phyloP scores from a whole-genome alignment of 64 coral and sea anemone species.

The Anthopleura sola region DNA sequence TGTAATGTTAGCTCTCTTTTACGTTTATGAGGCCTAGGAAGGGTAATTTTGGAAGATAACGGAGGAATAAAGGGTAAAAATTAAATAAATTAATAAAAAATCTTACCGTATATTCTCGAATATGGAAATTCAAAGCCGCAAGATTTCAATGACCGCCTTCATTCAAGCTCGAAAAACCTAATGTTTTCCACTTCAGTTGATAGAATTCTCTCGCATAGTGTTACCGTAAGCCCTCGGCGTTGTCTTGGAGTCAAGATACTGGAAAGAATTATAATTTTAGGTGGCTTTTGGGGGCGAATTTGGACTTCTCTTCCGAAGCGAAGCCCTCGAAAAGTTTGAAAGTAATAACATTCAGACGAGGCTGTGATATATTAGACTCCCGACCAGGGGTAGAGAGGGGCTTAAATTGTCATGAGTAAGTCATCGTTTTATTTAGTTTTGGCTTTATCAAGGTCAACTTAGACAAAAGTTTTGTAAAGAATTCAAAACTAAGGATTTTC shows the following conservation, averaged over 20 bases:
- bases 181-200: not conserved
- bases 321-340: conserved; percentile 21
- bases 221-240: not conserved
- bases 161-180: not conserved
- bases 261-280: not conserved
- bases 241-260: not conserved
- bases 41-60: not conserved
- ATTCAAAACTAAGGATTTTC: not conserved
- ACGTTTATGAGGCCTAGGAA: not conserved
- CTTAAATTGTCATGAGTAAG: not conserved
- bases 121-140: not conserved
- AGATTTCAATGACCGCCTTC: not conserved
- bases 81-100: not conserved
- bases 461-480: not conserved
- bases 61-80: not conserved
- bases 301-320: not conserved
- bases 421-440: not conserved
- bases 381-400: not conserved
- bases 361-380: not conserved
- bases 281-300: not conserved
- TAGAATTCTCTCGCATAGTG: not conserved
- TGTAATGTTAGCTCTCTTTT: not conserved
- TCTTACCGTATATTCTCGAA: conserved; percentile 6
- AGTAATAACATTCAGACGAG: not conserved
- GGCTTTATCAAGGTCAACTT: not conserved